These are phyloP conservation scores for Nebria salina DNA, from an alignment of 2,888 invertebrate genomes.

Conservation along the genomic window DNA sequence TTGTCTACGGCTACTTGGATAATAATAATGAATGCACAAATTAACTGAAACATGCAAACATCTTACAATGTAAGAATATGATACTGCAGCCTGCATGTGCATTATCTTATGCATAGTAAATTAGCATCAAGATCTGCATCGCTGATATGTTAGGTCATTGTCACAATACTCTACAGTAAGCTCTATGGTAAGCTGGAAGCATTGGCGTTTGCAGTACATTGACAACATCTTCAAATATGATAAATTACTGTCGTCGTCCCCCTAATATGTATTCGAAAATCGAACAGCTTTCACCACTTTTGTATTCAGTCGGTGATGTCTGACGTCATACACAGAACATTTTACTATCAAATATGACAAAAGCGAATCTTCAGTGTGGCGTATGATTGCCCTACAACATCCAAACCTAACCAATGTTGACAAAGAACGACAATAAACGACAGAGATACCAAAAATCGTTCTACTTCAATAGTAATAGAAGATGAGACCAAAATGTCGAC, in stretches of 20 bases:
- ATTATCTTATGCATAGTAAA: not conserved
- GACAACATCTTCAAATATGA: constrained; percentile 10
- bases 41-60: not conserved
- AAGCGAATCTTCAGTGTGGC: constrained; percentile 31
- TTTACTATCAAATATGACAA: constrained; percentile 42
- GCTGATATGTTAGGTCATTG: not conserved
- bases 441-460: not conserved
- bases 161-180: not conserved
- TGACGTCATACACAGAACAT: constrained; percentile 44
- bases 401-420: not conserved
- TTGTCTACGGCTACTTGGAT: not conserved
- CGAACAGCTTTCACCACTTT: constrained; percentile 2
- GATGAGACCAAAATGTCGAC: constrained; percentile 4
- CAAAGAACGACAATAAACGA: not conserved
- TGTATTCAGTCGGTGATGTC: not conserved
- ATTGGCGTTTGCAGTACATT: not conserved
- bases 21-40: not conserved
- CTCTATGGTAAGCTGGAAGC: not conserved
- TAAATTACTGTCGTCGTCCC: not conserved
- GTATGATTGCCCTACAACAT: constrained; percentile 21
- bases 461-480: constrained; percentile 3
- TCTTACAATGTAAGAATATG: not conserved
- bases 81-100: not conserved
- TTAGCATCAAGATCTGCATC: not conserved
- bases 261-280: not conserved